Conservation (phyloP, 2,113 vertebrate species). For the Psilopsiagon aymara region DNA sequence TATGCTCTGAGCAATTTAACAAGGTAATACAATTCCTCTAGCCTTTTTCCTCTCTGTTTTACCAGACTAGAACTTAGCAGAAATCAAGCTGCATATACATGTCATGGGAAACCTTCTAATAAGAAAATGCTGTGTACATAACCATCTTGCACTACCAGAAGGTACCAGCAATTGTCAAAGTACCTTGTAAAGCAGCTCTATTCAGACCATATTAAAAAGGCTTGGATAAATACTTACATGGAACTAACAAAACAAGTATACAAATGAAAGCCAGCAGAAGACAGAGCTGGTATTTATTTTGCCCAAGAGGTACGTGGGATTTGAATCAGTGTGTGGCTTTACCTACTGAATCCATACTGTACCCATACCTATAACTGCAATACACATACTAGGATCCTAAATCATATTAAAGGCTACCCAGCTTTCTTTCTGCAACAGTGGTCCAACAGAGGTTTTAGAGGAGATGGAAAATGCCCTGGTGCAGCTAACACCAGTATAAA, state of each 20-base stretch:
- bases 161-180: not conserved
- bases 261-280: not conserved
- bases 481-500: not conserved
- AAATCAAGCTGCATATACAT: not conserved
- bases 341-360: not conserved
- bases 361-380: not conserved
- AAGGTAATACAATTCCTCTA: slow-evolving; percentile 22
- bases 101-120: slow-evolving; percentile 49
- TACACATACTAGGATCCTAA: not conserved
- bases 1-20: slow-evolving; percentile 49
- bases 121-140: slow-evolving; percentile 4
- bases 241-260: slow-evolving; percentile 1
- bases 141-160: not conserved
- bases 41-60: slow-evolving; percentile 22
- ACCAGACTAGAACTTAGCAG: not conserved
- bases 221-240: not conserved
- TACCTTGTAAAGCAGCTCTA: not conserved
- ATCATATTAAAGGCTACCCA: not conserved
- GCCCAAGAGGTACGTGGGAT: not conserved
- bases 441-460: not conserved
- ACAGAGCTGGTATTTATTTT: not conserved
- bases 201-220: not conserved
- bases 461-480: not conserved
- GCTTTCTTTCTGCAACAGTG: not conserved
- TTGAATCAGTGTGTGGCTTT: not conserved